Percentiles rank a stretch among this genome's conserved stretches.
Conservation (phyloP, 2,113 vertebrate genomes). For the Ceratotherium simum region DNA sequence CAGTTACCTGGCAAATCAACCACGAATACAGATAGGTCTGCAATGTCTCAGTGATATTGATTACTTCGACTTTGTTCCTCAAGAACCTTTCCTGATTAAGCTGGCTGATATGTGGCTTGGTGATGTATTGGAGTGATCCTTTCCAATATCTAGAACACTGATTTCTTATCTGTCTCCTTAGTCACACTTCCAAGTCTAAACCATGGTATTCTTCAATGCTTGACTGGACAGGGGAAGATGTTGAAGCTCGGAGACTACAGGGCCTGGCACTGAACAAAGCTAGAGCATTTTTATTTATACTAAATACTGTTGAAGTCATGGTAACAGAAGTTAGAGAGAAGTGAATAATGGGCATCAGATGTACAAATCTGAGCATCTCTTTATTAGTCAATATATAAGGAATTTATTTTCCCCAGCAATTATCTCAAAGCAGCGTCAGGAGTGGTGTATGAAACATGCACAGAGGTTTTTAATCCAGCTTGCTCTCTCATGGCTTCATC, state of each 20-base stretch:
- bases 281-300: constrained; percentile 31
- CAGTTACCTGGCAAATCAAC: background rate
- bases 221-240: background rate
- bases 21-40: background rate
- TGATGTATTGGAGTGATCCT: background rate
- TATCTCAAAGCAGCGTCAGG: constrained; percentile 31
- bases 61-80: constrained; percentile 43
- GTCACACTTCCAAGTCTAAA: background rate
- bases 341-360: constrained; percentile 18
- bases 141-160: background rate
- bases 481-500: background rate
- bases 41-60: background rate
- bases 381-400: constrained; percentile 12
- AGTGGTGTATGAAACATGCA: background rate
- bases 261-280: background rate
- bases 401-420: constrained; percentile 45
- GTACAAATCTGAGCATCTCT: background rate
- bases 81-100: constrained; percentile 21
- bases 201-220: background rate
- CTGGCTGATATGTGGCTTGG: background rate
- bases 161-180: background rate
- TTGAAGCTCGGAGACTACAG: background rate
- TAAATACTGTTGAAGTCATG: background rate
- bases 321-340: constrained; percentile 16
- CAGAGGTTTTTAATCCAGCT: background rate